Base-by-base conservation (phyloP, 1,140 invertebrate species). In the Centruroides sculpturatus region DNA sequence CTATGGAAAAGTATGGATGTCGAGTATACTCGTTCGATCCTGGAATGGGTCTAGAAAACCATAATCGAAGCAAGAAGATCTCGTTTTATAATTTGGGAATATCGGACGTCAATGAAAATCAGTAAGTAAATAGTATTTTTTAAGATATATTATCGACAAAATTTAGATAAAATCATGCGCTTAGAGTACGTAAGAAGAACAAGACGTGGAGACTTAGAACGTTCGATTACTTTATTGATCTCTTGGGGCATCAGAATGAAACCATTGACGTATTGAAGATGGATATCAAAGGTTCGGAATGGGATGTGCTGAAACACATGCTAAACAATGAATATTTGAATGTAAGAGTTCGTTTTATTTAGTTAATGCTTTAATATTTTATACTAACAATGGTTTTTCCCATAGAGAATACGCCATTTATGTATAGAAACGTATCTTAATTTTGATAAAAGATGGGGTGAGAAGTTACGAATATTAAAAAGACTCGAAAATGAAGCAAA, bases 11-110 rank as follows among this genome's bases (percentile, higher is more conserved):
- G 12, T 66, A 63, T 23, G 68, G 69, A 0, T 70, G 69, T 50
- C 13, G 66, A 35, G 69, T 70, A 5, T 67, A 63, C 47, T 56
- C 68, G 3, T 70, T 67, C 46, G 69, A 70, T 52, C 69, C 69
- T 5, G 64, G 66, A 12, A 70, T 68, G 66, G 52, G 49, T 4
- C 47, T 56, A 2, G 55, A 36, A 3, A 48, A 64, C 41, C 62
- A 64, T 47, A 5, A 35, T 4, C 59, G 60, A 36, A 50, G 47
- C 13, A 47, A 60, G 13, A 55, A 52, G 3, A 60, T 64, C 8
- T 52, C 51, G 50, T 64, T 64, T 46, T 64, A 58, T 36, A 54
- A 55, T 55, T 36, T 58, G 35, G 62, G 57, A 0, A 46, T 63
- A 3, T 57, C 57, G 36, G 62, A 63, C 34, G 59, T 63, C 6